Conservation (phyloP, 2,797 vertebrate genomes). For the Lepilemur septentrionalis region DNA sequence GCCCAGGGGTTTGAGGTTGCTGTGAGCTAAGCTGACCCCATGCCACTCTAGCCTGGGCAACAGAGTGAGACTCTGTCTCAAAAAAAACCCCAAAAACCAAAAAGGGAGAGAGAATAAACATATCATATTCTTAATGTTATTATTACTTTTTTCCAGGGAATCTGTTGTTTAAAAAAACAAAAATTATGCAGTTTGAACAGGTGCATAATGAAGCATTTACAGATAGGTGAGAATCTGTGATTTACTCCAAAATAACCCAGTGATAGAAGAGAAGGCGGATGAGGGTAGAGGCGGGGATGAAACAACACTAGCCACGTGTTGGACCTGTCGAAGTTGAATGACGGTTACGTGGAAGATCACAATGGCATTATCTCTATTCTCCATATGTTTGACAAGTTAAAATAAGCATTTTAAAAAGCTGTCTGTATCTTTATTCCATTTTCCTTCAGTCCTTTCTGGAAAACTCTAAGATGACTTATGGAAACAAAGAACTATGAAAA, state of each 20-base stretch:
- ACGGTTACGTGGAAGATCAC: background rate
- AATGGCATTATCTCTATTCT: background rate
- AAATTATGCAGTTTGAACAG: background rate
- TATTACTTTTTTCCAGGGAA: background rate
- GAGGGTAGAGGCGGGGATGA: too few relatives aligned
- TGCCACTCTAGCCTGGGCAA: too few relatives aligned
- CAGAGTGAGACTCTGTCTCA: too few relatives aligned
- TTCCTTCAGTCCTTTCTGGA: slow-evolving; percentile 11
- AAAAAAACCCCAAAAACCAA: background rate
- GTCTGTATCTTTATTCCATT: background rate
- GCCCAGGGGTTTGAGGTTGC: too few relatives aligned
- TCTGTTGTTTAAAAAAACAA: background rate
- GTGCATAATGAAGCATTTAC: background rate
- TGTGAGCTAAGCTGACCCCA: too few relatives aligned
- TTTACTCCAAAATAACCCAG: background rate
- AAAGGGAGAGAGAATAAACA: background rate
- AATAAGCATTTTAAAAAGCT: background rate
- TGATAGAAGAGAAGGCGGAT: background rate
- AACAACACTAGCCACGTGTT: background rate
- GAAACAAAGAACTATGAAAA: slow-evolving; percentile 43
- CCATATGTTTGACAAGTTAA: background rate
- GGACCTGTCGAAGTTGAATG: background rate
- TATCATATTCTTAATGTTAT: background rate
- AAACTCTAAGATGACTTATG: slow-evolving; percentile 34
- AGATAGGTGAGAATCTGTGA: background rate